These are phyloP conservation scores for Agrochola litura DNA, from an alignment of 2,888 invertebrate species.

Conservation along the genomic window DNA sequence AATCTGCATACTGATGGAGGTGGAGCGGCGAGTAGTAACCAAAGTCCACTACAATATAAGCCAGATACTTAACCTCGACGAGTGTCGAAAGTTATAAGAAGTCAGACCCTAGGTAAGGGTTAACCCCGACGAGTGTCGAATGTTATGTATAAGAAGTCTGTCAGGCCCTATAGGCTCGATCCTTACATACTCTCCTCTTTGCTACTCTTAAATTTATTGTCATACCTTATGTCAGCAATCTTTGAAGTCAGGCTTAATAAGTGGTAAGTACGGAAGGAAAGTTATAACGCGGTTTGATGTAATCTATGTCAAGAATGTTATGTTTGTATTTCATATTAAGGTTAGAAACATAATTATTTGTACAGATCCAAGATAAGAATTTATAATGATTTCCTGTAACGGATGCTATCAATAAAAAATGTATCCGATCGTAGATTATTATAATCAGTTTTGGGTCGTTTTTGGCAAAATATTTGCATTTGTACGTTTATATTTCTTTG, in stretches of 20 bases:
- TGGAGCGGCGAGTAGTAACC: too few species aligned
- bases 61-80: neutral
- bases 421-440: conserved; percentile 13
- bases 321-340: conserved; percentile 27
- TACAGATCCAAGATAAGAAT: conserved; percentile 43
- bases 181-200: neutral
- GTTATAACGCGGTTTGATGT: neutral
- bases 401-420: conserved; percentile 38
- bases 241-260: neutral
- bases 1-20: too few species aligned
- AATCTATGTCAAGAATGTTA: conserved; percentile 32
- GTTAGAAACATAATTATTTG: conserved; percentile 30
- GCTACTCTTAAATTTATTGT: neutral
- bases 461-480: conserved; percentile 22
- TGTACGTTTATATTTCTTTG: neutral
- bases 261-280: conserved; percentile 4
- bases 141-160: neutral
- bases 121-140: neutral
- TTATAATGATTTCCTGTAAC: conserved; percentile 45
- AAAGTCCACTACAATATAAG: neutral
- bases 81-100: too few species aligned
- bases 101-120: neutral
- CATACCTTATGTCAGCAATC: neutral
- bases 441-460: neutral
- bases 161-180: neutral